Percentiles rank a stretch among this genome's conserved stretches.
Conservation (phyloP, 2,888 invertebrate genomes). For the Orthosia gothica region DNA sequence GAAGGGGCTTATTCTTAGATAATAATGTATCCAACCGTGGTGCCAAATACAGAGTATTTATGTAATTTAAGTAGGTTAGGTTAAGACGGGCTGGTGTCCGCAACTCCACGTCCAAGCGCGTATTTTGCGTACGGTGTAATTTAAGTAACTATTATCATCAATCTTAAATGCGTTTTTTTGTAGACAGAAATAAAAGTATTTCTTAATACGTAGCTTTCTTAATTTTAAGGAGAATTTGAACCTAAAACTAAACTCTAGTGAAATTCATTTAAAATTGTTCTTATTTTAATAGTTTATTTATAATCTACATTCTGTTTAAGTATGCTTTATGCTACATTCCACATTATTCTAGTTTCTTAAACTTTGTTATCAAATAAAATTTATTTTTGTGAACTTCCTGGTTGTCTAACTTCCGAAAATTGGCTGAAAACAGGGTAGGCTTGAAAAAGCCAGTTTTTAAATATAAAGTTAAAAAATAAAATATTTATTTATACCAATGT, state of each 20-base stretch:
- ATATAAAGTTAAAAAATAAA: constrained; percentile 12
- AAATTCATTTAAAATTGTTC: constrained; percentile 63
- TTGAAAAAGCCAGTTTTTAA: constrained; percentile 32
- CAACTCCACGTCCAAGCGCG: too few relatives aligned
- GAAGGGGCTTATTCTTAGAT: background rate
- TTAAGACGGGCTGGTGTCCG: too few relatives aligned
- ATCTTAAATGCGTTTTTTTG: background rate
- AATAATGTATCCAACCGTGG: constrained; percentile 30
- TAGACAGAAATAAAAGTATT: background rate
- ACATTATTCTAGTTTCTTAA: constrained; percentile 51
- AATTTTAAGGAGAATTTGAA: constrained; percentile 66
- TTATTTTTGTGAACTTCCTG: constrained; percentile 48
- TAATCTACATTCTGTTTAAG: constrained; percentile 58
- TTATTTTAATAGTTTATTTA: constrained; percentile 44
- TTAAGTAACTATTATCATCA: too few relatives aligned
- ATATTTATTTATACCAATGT: constrained; percentile 13
- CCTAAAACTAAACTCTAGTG: constrained; percentile 58
- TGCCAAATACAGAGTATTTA: constrained; percentile 50
- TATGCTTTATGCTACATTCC: constrained; percentile 65
- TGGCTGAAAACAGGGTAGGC: constrained; percentile 63
- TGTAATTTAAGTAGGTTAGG: constrained; percentile 5
- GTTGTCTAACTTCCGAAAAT: constrained; percentile 35
- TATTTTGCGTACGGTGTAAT: too few relatives aligned
- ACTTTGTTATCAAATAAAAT: constrained; percentile 44
- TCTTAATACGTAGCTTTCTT: constrained; percentile 19